phyloP scores from a whole-genome alignment of 2,113 vertebrate species.

The Pollachius pollachius region DNA sequence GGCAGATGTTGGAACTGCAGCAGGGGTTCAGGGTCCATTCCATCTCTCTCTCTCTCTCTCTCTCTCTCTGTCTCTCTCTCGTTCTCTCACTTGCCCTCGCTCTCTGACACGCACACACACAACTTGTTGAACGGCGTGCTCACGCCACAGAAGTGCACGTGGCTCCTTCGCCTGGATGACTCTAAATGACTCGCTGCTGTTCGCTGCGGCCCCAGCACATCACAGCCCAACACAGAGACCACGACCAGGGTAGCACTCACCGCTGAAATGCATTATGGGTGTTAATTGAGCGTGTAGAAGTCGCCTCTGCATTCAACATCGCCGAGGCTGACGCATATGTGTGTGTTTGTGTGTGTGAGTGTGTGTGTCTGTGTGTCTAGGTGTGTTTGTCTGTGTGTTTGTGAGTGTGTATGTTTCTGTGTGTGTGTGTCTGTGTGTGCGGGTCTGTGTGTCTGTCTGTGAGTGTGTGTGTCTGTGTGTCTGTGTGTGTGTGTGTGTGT shows the following conservation, averaged over 20 bases:
- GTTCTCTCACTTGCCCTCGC: constrained; percentile 11
- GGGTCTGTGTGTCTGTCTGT: no score
- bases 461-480: no score
- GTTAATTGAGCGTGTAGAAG: constrained; percentile 36
- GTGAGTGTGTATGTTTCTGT: no score
- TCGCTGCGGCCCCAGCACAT: neutral
- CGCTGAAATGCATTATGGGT: constrained; percentile 30
- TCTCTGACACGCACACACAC: constrained; percentile 18
- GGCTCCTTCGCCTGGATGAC: constrained; percentile 40
- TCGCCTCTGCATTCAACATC: neutral
- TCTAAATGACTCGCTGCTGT: constrained; percentile 8
- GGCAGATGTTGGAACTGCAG: constrained; percentile 77
- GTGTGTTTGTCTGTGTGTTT: no score
- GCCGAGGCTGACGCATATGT: no score
- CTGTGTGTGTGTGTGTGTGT: no score
- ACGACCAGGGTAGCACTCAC: constrained; percentile 17
- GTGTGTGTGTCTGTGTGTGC: no score
- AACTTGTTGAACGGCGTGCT: constrained; percentile 42
- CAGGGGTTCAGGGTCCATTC: constrained; percentile 66
- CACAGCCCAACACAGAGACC: constrained; percentile 2
- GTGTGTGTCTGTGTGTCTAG: no score
- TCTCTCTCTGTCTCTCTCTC: neutral
- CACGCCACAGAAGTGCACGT: constrained; percentile 13
- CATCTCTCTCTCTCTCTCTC: constrained; percentile 61
- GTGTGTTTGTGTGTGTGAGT: no score